phyloP scores from a whole-genome alignment of 1,140 invertebrate genomes.

The Zaprionus inermis region DNA sequence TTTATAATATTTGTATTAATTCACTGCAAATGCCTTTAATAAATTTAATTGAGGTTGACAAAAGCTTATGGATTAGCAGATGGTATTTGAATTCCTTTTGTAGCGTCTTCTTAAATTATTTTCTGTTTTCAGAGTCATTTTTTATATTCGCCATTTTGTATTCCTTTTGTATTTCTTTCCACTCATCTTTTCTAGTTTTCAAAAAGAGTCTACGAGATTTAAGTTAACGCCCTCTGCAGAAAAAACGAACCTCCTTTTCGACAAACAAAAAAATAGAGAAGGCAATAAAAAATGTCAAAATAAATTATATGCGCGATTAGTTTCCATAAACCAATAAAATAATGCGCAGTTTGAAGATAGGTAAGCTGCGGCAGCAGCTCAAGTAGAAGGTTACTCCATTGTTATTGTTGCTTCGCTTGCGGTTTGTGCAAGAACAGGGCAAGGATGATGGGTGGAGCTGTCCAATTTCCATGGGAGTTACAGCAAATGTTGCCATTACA shows the following conservation, averaged over 20 bases:
- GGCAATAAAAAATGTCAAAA: constrained; percentile 38
- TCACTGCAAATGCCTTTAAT: neutral
- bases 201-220: neutral
- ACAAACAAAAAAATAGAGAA: constrained; percentile 17
- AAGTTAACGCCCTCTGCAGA: constrained; percentile 44
- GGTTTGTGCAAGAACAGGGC: constrained; percentile 40
- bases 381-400: constrained; percentile 17
- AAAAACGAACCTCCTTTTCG: constrained; percentile 18
- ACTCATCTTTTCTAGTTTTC: neutral
- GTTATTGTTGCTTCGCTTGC: constrained; percentile 48
- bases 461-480: constrained; percentile 63
- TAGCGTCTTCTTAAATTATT: neutral
- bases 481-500: constrained; percentile 71
- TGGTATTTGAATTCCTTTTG: neutral
- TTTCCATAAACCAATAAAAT: constrained; percentile 57
- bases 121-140: neutral
- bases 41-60: too few species aligned
- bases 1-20: neutral
- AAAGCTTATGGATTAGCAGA: neutral
- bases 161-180: neutral
- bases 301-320: constrained; percentile 60
- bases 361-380: constrained; percentile 16
- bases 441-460: constrained; percentile 34
- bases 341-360: constrained; percentile 58
- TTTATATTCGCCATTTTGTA: neutral